Evolutionary conservation across 2,797 vertebrate genomes (phyloP).

Genomic region (Oreochromis grahami): DNA sequence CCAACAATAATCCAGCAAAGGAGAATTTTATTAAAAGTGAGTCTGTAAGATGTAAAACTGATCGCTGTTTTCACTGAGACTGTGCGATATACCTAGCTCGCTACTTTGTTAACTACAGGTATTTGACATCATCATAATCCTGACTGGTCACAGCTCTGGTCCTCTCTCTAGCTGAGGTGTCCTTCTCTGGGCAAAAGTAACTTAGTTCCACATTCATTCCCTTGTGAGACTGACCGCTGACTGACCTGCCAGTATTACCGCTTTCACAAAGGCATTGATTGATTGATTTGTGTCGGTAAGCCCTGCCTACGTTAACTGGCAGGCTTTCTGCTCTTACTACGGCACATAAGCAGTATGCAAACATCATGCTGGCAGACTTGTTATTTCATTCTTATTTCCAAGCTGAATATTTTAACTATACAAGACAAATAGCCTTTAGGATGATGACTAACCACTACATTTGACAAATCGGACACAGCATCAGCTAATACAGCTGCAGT

Average conservation of each 20-base stretch:
- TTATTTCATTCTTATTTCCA: background rate
- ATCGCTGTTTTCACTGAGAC: slow-evolving; percentile 2
- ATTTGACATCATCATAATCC: background rate
- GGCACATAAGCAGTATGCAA: background rate
- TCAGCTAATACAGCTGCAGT: background rate
- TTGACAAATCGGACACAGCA: background rate
- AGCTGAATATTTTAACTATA: background rate
- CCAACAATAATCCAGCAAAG: background rate
- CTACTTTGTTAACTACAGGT: background rate
- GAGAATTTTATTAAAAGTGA: background rate
- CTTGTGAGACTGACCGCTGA: background rate
- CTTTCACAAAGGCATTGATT: background rate
- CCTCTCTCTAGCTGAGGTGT: background rate
- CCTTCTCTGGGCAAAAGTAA: background rate
- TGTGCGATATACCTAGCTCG: background rate
- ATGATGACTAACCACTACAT: background rate
- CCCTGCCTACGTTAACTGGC: background rate
- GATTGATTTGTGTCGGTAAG: background rate
- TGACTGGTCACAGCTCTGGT: background rate
- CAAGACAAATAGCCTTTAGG: background rate
- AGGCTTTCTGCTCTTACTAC: background rate
- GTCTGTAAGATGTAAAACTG: background rate
- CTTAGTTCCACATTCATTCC: background rate
- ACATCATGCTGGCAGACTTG: background rate
- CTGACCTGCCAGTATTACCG: background rate